Conservation (phyloP, 2,797 vertebrate genomes). For the Chelidonichthys spinosus region DNA sequence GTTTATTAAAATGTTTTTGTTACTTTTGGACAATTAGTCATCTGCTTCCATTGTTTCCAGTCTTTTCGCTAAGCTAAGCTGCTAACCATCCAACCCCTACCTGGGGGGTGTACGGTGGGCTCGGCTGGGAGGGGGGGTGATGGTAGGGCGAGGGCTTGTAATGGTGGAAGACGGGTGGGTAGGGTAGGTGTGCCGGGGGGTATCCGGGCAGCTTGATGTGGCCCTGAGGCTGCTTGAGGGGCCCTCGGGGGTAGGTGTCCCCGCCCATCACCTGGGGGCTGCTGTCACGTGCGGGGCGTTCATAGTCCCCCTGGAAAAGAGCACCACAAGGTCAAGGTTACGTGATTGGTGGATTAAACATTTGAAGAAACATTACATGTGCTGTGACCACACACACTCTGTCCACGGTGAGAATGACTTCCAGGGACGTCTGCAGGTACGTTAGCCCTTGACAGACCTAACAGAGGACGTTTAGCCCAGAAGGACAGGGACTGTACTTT, state of each 20-base stretch:
- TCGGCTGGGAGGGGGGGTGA: constrained; percentile 90
- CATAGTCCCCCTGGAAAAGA: constrained; percentile 90
- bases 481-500: constrained; percentile 49
- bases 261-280: constrained; percentile 90
- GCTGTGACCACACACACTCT: not conserved
- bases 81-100: constrained; percentile 34
- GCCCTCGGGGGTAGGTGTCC: constrained; percentile 93
- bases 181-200: constrained; percentile 89
- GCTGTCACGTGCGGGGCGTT: constrained; percentile 89
- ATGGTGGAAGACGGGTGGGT: constrained; percentile 92
- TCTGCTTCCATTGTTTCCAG: too few species aligned
- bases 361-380: not conserved
- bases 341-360: not conserved
- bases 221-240: constrained; percentile 96
- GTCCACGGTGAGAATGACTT: not conserved
- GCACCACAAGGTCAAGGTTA: constrained; percentile 15
- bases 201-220: constrained; percentile 90
- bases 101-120: constrained; percentile 91
- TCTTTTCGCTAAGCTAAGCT: too few species aligned
- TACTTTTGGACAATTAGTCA: too few species aligned
- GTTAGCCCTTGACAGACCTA: constrained; percentile 32
- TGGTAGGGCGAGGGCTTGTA: constrained; percentile 91
- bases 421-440: constrained; percentile 19
- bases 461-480: constrained; percentile 50
- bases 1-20: too few species aligned